These are phyloP conservation scores for Nestor notabilis DNA, from an alignment of 2,113 vertebrate genomes.

Conservation along the genomic window DNA sequence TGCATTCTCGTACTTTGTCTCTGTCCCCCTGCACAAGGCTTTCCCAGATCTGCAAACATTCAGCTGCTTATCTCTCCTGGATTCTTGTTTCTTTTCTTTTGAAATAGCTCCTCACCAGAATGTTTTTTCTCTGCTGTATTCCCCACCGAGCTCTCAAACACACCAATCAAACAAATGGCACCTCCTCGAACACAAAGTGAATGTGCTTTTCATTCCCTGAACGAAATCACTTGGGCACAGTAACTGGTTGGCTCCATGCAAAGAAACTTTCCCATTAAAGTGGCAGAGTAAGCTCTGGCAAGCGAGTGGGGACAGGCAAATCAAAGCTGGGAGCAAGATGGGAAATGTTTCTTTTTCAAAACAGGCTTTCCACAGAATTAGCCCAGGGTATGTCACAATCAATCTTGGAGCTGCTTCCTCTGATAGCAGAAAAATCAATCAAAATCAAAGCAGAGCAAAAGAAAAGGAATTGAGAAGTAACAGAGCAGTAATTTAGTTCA, in stretches of 20 bases:
- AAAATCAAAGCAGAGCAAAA: neutral
- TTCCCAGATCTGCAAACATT: slow-evolving; percentile 28
- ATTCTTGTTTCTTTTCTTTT: slow-evolving; percentile 25
- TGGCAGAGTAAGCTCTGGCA: neutral
- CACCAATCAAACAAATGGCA: neutral
- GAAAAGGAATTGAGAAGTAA: neutral
- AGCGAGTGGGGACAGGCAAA: neutral
- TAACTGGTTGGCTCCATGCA: neutral
- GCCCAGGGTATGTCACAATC: neutral
- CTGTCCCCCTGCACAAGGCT: neutral
- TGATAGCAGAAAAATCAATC: neutral
- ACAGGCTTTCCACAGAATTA: neutral
- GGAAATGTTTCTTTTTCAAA: slow-evolving; percentile 18
- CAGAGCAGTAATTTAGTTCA: neutral
- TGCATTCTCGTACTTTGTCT: slow-evolving; percentile 42
- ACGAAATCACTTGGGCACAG: neutral
- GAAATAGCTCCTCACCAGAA: neutral
- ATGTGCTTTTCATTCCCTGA: neutral
- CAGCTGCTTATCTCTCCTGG: slow-evolving; percentile 45
- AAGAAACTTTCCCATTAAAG: neutral
- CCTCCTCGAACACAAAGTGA: neutral
- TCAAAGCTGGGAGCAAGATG: neutral
- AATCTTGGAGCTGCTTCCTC: neutral
- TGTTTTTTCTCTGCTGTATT: neutral
- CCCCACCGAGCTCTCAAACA: neutral